These are phyloP conservation scores for Glossosoma conforme DNA, from an alignment of 1,140 invertebrate genomes.

Conservation along the genomic window DNA sequence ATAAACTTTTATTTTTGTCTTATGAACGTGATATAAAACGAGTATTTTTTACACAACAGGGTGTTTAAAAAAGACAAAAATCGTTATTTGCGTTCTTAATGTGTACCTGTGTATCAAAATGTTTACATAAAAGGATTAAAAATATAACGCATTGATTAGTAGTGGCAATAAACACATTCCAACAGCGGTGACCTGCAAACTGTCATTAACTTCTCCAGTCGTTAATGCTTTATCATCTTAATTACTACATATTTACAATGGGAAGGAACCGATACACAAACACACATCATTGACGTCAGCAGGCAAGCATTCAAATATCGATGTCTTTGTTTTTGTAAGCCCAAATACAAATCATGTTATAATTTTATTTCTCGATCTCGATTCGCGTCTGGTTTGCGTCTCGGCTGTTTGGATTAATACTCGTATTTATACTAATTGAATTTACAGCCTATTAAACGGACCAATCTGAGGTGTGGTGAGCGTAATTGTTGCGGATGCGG, in stretches of 20 bases:
- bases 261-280: slow-evolving; percentile 8
- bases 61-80: too few relatives aligned
- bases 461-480: slow-evolving; percentile 11
- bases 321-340: slow-evolving; percentile 17
- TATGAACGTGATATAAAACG: too few relatives aligned
- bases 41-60: too few relatives aligned
- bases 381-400: slow-evolving; percentile 15
- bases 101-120: too few relatives aligned
- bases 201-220: too few relatives aligned
- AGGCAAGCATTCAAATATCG: slow-evolving; percentile 11
- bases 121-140: too few relatives aligned
- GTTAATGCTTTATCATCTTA: slow-evolving; percentile 20
- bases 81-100: too few relatives aligned
- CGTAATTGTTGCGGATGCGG: slow-evolving; percentile 10
- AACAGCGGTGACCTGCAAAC: too few relatives aligned
- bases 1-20: too few relatives aligned
- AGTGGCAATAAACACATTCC: too few relatives aligned
- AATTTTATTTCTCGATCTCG: slow-evolving; percentile 20
- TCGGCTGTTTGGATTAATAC: slow-evolving; percentile 12
- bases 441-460: slow-evolving; percentile 16
- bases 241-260: slow-evolving; percentile 20
- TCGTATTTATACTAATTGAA: slow-evolving; percentile 16
- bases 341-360: slow-evolving; percentile 22
- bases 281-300: slow-evolving; percentile 6
- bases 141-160: too few relatives aligned